Base-by-base conservation (phyloP, 2,113 vertebrate species). In the Oenanthe oenanthe region DNA sequence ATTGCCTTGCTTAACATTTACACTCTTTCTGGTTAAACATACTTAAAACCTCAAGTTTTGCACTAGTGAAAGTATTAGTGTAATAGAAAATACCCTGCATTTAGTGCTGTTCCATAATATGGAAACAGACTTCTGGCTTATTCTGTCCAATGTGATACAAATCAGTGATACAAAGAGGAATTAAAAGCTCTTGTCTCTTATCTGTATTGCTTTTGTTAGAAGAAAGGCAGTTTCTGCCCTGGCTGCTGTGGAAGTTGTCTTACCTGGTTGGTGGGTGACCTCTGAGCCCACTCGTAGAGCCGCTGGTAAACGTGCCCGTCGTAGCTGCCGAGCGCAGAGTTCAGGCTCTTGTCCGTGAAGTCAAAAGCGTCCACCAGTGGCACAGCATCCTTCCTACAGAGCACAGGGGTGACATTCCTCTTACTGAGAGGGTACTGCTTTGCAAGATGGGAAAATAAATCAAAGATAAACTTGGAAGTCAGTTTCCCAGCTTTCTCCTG, bases 281-380 rank as follows among this genome's bases (percentile, higher is more conserved):
- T 97, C 95, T 96, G 98, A 85, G 97, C 98, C 98, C 98, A 98
- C 26, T 98, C 89, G 4, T 98, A 98, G n/a, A 98, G 97, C 29
- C 98, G 95, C 26, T 97, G 96, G 45, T 98, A 98, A 70, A 87
- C 97, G 8, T 98, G 97, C 17, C 98, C 98, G 0, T 98, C 98
- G 0, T 97, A 98, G 53, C 96, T 97, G 86, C 98, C 98, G 0
- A 98, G 97, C 0, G 98, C 98, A 0, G 98, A 98, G 62, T 98
- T 97, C 91, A 98, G 76, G 85, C 45, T 70, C 56, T 95, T 76
- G 68, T 98, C 98, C 1, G 96, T 95, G 93, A 96, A 98, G 94
- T 98, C 98, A 62, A 98, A 98, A 20, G 98, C 98, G 2, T 98
- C 98, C 32, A 98, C 98, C 51, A 98, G 80, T 3, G 97, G 96